Base-by-base conservation (phyloP, 2,888 invertebrate genomes). In the Drosophila anceps region DNA sequence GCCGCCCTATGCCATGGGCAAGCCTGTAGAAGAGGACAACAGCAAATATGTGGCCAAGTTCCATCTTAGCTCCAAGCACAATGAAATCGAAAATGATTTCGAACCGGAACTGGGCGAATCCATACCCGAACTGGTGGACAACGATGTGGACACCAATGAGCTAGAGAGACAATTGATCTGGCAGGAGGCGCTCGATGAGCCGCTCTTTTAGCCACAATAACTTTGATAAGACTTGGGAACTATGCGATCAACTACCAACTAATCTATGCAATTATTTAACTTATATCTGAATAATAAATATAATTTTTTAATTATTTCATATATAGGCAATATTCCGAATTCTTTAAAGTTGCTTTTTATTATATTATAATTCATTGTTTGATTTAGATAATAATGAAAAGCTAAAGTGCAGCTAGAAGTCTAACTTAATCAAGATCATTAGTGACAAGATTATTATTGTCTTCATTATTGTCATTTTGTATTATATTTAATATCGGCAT, bases 1-100 rank as follows among this genome's bases (percentile, higher is more conserved):
- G 0, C 15, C 73, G 0, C 91, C 91, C 0, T 92, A 64, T 62
- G 91, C 91, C 0, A 35, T 90, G 59, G 91, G 92, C 29, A 75
- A 76, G 33, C 55, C 31, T 31, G 18, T 66, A n/a, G 65, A 79
- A 15, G 53, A 43, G 48, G 81, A 83, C 37, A 86, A 88, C 29
- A 76, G 65, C 44, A 61, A 71, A 10, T 64, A 65, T 6, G 35
- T 89, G 55, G 69, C 81, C 53, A 79, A 76, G 20, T 82, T 87
- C 18, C 81, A 70, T 7, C 31, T 79, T 15, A 72, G 70, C 35
- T 27, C 70, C 1, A 73, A 76, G 1, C 43, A 63, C 29, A 68
- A 59, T 5, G 88, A 86, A 29, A 61, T 90, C 41, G 79, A 82
- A 8, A 20, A 60, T 0, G 79, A 83, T 4, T 90, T 78, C 39